A percentile compares a stretch with the other conserved stretches of the same genome.
Conservation (phyloP, 2,888 invertebrate species). For the Serrognathus titanus region DNA sequence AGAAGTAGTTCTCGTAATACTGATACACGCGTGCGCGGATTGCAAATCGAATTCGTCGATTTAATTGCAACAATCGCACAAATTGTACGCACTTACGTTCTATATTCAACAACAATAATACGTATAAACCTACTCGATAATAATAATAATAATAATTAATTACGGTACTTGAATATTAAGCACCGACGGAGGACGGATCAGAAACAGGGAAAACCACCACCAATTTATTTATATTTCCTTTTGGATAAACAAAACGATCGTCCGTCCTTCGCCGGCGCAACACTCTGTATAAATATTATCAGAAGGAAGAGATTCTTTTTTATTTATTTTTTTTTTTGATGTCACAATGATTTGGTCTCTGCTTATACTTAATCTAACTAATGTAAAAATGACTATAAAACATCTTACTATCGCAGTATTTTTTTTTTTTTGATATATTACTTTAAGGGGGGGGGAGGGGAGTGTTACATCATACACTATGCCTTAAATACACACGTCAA, state of each 20-base stretch:
- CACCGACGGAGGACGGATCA: neutral
- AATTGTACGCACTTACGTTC: too few relatives aligned
- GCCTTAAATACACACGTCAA: too few relatives aligned
- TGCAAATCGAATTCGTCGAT: too few relatives aligned
- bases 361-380: constrained; percentile 34
- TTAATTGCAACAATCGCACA: too few relatives aligned
- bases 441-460: neutral
- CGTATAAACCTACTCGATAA: too few relatives aligned
- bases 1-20: neutral
- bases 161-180: too few relatives aligned
- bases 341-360: constrained; percentile 21
- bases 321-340: constrained; percentile 8
- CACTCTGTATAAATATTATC: neutral
- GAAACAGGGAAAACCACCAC: too few relatives aligned
- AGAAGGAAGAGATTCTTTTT: neutral
- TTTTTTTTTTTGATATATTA: constrained; percentile 30
- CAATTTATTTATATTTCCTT: neutral
- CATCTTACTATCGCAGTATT: constrained; percentile 29
- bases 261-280: neutral
- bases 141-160: too few relatives aligned
- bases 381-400: constrained; percentile 42
- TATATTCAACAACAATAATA: too few relatives aligned
- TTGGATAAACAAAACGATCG: neutral
- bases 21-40: too few relatives aligned
- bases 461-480: too few relatives aligned